These are phyloP conservation scores for Heliconius hortense DNA, from an alignment of 2,888 invertebrate genomes.

Conservation along the genomic window DNA sequence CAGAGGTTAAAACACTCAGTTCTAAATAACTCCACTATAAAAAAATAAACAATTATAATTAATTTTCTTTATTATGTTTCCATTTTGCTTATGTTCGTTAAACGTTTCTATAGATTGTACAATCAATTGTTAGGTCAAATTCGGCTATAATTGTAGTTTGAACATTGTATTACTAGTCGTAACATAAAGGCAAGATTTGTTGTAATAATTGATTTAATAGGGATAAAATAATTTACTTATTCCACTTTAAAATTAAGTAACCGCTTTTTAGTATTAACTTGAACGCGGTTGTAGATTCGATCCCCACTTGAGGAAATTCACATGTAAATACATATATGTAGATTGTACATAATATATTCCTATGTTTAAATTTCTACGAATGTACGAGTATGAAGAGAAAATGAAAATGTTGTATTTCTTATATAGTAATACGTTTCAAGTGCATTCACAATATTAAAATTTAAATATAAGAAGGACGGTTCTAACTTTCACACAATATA, in stretches of 20 bases:
- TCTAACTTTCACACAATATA: not conserved
- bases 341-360: not conserved
- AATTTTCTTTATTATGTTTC: too few species aligned
- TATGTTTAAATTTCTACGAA: not conserved
- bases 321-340: too few species aligned
- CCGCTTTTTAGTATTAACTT: too few species aligned
- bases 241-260: too few species aligned
- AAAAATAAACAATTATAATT: too few species aligned
- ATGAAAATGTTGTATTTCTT: constrained; percentile 11
- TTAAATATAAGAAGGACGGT: not conserved
- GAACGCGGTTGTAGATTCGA: too few species aligned
- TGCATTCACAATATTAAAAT: constrained; percentile 10
- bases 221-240: not conserved
- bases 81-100: not conserved
- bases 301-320: too few species aligned
- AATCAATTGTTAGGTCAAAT: not conserved
- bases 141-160: not conserved
- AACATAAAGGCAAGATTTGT: not conserved
- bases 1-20: too few species aligned
- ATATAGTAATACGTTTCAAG: constrained; percentile 12
- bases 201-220: not conserved
- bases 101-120: not conserved
- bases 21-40: too few species aligned
- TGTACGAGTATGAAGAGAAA: not conserved
- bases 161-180: not conserved